A percentile compares a stretch with the other conserved stretches of the same genome.
phyloP scores from a whole-genome alignment of 2,888 invertebrate species.

The Dasypolia templi region DNA sequence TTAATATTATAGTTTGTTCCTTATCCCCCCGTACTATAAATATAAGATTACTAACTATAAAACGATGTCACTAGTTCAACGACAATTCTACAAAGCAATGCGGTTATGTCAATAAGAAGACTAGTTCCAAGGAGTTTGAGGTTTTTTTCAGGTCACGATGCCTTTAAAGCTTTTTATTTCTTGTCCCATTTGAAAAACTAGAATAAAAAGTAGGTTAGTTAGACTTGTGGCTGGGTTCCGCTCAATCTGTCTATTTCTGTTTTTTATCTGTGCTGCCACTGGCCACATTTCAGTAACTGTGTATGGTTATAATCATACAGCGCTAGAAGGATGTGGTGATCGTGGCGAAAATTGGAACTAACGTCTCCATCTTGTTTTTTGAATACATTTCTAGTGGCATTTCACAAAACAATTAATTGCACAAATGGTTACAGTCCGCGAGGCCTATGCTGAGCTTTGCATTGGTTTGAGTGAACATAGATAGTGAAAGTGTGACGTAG shows the following conservation, averaged over 20 bases:
- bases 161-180: slow-evolving; percentile 18
- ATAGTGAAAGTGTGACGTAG: no score
- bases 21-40: background rate
- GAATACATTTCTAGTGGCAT: no score
- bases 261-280: background rate
- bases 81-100: slow-evolving; percentile 5
- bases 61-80: slow-evolving; percentile 6
- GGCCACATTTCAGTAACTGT: background rate
- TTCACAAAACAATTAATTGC: no score
- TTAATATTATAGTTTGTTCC: background rate
- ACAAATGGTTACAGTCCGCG: no score
- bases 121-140: slow-evolving; percentile 35
- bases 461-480: no score
- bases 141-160: slow-evolving; percentile 19
- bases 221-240: background rate
- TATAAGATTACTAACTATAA: slow-evolving; percentile 8
- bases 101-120: slow-evolving; percentile 53
- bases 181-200: slow-evolving; percentile 16
- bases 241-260: background rate
- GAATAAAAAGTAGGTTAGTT: slow-evolving; percentile 39
- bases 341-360: background rate
- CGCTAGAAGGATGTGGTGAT: background rate
- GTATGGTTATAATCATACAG: background rate
- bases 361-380: background rate
- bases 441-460: no score